phyloP scores from a whole-genome alignment of 1,140 invertebrate genomes.

The Propsilocerus akamusi region DNA sequence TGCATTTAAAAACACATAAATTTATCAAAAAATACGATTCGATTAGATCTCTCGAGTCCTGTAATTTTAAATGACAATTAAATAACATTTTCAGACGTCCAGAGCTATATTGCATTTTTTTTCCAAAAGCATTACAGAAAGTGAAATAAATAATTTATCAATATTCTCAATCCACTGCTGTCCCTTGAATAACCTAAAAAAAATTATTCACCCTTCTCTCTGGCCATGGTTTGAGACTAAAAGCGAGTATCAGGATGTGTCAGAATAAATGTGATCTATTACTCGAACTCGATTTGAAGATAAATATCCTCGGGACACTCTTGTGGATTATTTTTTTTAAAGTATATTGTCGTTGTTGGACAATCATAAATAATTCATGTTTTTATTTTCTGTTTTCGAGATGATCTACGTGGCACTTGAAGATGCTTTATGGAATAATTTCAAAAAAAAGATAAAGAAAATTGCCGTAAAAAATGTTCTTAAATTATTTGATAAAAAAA shows the following conservation, averaged over 20 bases:
- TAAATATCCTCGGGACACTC: background rate
- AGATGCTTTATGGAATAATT: too few relatives aligned
- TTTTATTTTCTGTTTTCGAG: too few relatives aligned
- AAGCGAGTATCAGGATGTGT: background rate
- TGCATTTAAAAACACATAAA: slow-evolving; percentile 3
- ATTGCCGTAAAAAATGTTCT: too few relatives aligned
- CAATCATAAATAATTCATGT: slow-evolving; percentile 1
- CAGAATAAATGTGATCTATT: slow-evolving; percentile 2
- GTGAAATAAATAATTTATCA: background rate
- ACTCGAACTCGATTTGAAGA: background rate
- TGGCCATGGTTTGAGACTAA: background rate
- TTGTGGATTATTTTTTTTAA: slow-evolving; percentile 4
- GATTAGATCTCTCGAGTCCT: too few relatives aligned
- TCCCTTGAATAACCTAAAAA: background rate
- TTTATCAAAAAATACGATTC: background rate
- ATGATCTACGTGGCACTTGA: too few relatives aligned
- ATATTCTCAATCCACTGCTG: too few relatives aligned
- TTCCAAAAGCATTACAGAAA: background rate
- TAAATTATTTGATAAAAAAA: too few relatives aligned
- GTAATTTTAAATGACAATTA: too few relatives aligned
- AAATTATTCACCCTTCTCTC: background rate
- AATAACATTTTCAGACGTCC: too few relatives aligned
- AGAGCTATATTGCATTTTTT: too few relatives aligned
- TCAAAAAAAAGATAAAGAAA: too few relatives aligned
- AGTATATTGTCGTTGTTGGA: background rate